Evolutionary conservation across 2,888 invertebrate genomes (phyloP), one percentile per base, ranked within the genome.

Genomic region (Chalcis sispes): DNA sequence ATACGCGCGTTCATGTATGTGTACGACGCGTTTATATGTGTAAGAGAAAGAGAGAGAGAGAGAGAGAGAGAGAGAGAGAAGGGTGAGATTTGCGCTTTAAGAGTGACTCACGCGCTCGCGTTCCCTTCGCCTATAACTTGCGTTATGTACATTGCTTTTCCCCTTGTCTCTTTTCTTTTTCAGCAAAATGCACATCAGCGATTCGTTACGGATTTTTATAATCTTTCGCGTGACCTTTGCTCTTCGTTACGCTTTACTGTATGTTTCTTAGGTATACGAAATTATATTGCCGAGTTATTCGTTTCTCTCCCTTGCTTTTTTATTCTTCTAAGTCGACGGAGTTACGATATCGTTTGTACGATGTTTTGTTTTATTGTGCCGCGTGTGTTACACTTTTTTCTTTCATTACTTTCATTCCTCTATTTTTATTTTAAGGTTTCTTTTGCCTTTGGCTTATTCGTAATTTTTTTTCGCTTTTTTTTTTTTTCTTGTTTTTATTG

Each of bases 191-290:
- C 59, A 48, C 48, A 71, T 72, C 65, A 58, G 70, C 65, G 50
- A 77, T 73, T 73, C 73, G 73, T 52, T 59, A 77, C 59, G 77
- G 77, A 72, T 76, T 76, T 76, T 72, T 72, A 56, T 62, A 62
- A 76, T 76, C 62, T 58, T 75, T 48, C 18, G 52, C 52, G 13
- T 18, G 23, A 23, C 42, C 61, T 40, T 27, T n/a, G n/a, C 59
- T 40, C 42, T 8, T n/a, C n/a, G n/a, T n/a, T 15, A 1, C 13
- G 27, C 8, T 2, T 32, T 25, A 4, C 4, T 36, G 4, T 36
- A 7, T 10, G 36, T 40, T 8, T 23, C 52, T 25, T 1, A 20
- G 23, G n/a, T 23, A 27, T 32, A 7, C 36, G 36, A 36, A 15
- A 23, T 32, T 58, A 5, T 20, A 20, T 18, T 18, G 8, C n/a